phyloP scores from a whole-genome alignment of 1,140 invertebrate species.

The Gonatopus flavifemur region DNA sequence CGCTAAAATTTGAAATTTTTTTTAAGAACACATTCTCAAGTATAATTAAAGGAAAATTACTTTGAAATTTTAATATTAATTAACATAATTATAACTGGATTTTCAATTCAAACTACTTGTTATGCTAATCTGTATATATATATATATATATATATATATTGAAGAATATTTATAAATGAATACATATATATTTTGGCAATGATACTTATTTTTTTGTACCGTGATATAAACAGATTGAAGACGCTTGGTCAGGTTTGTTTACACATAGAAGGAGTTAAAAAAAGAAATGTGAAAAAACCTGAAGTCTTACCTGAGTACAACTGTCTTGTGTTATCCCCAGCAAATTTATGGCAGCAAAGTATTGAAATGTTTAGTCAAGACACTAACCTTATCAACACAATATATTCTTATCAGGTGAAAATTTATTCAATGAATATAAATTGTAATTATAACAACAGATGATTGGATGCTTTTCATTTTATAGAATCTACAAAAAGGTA shows the following conservation, averaged over 20 bases:
- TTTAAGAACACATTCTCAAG: too few relatives aligned
- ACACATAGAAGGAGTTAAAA: constrained; percentile 80
- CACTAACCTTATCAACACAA: constrained; percentile 74
- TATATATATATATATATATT: too few relatives aligned
- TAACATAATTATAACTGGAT: too few relatives aligned
- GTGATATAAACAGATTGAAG: constrained; percentile 56
- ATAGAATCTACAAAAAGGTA: constrained; percentile 74
- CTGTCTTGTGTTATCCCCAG: constrained; percentile 90
- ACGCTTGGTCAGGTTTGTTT: constrained; percentile 82
- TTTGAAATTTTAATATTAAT: too few relatives aligned
- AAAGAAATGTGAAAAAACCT: constrained; percentile 59
- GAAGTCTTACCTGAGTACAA: constrained; percentile 83
- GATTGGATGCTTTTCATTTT: constrained; percentile 16
- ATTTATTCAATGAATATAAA: not conserved
- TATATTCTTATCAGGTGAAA: constrained; percentile 78
- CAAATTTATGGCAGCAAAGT: constrained; percentile 90
- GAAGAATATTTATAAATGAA: too few relatives aligned
- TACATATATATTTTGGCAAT: too few relatives aligned
- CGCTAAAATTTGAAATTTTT: too few relatives aligned
- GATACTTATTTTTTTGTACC: not conserved
- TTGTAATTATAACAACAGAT: not conserved
- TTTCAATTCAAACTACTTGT: constrained; percentile 5
- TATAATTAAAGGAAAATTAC: too few relatives aligned
- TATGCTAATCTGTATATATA: too few relatives aligned
- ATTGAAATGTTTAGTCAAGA: constrained; percentile 75